Evolutionary conservation across 2,797 vertebrate genomes (phyloP).

Genomic region (Hydrolagus colliei): DNA sequence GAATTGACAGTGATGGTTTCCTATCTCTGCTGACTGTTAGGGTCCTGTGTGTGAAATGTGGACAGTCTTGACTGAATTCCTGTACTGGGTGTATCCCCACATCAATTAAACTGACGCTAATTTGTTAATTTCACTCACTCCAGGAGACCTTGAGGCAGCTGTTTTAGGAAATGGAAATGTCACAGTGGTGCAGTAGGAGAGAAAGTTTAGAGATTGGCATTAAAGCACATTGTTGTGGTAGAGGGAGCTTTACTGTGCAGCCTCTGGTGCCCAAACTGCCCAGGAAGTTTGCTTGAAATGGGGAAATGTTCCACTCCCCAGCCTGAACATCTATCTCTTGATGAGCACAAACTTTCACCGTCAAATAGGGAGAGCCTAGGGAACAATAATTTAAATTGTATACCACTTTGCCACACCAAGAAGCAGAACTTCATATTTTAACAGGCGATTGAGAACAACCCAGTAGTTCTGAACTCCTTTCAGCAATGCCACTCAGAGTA

Average conservation of each 20-base stretch:
- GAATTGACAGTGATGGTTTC: too few relatives aligned
- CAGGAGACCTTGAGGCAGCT: too few relatives aligned
- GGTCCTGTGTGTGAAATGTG: too few relatives aligned
- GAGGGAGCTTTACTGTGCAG: conserved; percentile 15
- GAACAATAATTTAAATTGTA: neutral
- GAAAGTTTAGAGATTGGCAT: neutral
- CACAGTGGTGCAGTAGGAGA: neutral
- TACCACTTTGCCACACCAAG: neutral
- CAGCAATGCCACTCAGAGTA: conserved; percentile 8
- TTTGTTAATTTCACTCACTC: too few relatives aligned
- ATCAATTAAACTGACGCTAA: too few relatives aligned
- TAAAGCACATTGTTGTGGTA: conserved; percentile 1
- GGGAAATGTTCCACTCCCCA: neutral
- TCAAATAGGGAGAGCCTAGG: too few relatives aligned
- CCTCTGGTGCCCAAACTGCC: neutral
- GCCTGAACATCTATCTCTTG: neutral
- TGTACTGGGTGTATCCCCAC: too few relatives aligned
- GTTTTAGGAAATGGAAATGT: too few relatives aligned
- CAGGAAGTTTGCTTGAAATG: neutral
- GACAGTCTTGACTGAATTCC: too few relatives aligned
- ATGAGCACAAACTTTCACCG: neutral
- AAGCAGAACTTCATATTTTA: neutral
- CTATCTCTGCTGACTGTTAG: too few relatives aligned
- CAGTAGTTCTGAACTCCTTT: neutral
- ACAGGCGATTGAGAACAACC: neutral